Conservation (phyloP, 1,140 invertebrate genomes). For the Aphelinus certus region DNA sequence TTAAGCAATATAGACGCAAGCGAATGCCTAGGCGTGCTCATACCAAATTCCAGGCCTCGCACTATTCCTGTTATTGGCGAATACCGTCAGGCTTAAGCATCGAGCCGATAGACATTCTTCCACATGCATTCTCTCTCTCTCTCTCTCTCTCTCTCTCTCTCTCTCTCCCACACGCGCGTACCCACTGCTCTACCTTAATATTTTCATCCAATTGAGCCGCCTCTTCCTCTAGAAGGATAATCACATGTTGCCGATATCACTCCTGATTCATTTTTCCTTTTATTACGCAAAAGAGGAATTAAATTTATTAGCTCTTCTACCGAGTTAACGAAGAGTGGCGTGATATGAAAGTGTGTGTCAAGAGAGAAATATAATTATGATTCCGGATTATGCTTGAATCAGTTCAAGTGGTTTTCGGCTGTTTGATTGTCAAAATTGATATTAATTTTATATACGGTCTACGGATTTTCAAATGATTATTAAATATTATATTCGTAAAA, state of each 20-base stretch:
- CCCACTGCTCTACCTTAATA: no score
- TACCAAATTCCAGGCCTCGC: conserved; percentile 52
- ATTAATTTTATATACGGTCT: no score
- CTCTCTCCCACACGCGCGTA: not conserved
- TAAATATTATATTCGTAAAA: no score
- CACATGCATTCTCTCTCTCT: not conserved
- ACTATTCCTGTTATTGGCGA: conserved; percentile 58
- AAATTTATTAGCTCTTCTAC: conserved; percentile 18
- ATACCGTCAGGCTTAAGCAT: conserved; percentile 45
- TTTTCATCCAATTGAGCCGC: no score
- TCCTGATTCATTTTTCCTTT: no score
- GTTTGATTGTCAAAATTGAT: no score
- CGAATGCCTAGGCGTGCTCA: conserved; percentile 53
- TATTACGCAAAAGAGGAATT: not conserved
- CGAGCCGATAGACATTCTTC: not conserved
- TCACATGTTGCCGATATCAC: no score
- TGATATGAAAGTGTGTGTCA: not conserved
- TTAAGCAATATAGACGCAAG: conserved; percentile 55
- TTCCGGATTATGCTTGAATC: no score
- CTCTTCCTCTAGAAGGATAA: no score
- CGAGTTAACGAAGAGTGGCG: not conserved
- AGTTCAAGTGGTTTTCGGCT: no score
- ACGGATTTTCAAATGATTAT: no score
- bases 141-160: not conserved
- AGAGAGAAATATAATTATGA: no score